These are phyloP conservation scores for Porites lobata DNA, from an alignment of 92 coral and sea anemone species.

Conservation along the genomic window DNA sequence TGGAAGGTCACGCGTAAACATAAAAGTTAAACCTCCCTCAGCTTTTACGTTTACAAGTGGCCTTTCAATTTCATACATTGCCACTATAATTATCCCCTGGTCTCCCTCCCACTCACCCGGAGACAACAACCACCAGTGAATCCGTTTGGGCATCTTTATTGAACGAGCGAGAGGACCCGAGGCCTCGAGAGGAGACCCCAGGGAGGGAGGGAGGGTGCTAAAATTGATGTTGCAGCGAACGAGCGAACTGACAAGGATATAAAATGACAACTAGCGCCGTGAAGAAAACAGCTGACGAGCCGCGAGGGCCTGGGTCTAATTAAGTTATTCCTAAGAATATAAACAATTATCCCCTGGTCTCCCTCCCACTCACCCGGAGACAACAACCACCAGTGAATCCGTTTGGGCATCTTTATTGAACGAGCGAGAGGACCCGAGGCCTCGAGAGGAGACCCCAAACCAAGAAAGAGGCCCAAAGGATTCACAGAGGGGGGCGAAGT, in stretches of 20 bases:
- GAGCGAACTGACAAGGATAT: too few relatives aligned
- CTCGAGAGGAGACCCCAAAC: conserved; percentile 27
- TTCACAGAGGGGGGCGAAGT: background rate
- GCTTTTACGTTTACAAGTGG: too few relatives aligned
- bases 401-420: conserved; percentile 27
- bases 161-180: conserved; percentile 4
- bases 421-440: background rate
- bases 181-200: conserved; percentile 27
- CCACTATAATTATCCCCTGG: background rate
- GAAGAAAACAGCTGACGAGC: too few relatives aligned
- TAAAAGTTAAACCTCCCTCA: too few relatives aligned
- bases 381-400: conserved; percentile 14
- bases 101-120: conserved; percentile 7
- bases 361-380: conserved; percentile 12
- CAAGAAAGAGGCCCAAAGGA: conserved; percentile 28
- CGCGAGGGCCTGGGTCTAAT: conserved; percentile 14
- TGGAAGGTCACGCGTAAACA: too few relatives aligned
- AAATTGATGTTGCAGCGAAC: too few relatives aligned
- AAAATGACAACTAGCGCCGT: too few relatives aligned
- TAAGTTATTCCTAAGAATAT: background rate
- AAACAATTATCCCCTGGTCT: background rate
- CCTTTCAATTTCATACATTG: too few relatives aligned
- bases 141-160: conserved; percentile 27
- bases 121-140: conserved; percentile 11
- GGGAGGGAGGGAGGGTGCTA: too few relatives aligned